Conservation (phyloP, 2,797 vertebrate genomes). For the Leptoclinus maculatus region DNA sequence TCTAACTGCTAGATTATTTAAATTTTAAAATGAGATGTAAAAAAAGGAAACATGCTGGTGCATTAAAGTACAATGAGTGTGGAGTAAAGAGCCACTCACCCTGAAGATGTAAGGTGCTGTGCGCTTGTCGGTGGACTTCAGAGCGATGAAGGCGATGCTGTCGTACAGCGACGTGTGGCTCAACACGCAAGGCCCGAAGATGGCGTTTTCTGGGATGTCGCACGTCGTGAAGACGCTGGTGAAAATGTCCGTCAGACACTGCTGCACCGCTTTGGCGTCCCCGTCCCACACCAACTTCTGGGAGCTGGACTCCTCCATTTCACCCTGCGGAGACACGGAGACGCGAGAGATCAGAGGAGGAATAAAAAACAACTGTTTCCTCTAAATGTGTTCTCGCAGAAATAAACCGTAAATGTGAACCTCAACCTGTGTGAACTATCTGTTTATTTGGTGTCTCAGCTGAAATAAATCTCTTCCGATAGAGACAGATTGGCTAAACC, state of each 20-base stretch:
- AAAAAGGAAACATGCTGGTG: not conserved
- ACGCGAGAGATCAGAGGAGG: not conserved
- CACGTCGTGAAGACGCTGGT: slow-evolving; percentile 98
- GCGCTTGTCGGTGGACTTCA: slow-evolving; percentile 97
- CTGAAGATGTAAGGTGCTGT: slow-evolving; percentile 97
- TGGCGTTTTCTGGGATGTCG: slow-evolving; percentile 96
- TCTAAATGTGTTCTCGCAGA: too few species aligned
- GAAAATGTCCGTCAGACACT: slow-evolving; percentile 98
- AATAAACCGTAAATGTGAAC: not conserved
- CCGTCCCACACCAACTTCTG: slow-evolving; percentile 93
- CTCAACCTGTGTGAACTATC: not conserved
- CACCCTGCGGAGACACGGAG: slow-evolving; percentile 23
- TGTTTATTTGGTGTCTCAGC: not conserved
- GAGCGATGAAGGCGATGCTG: slow-evolving; percentile 98
- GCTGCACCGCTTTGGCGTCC: slow-evolving; percentile 96
- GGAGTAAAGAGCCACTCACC: slow-evolving; percentile 75
- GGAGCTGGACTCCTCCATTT: slow-evolving; percentile 91
- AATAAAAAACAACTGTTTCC: not conserved
- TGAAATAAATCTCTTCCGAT: slow-evolving; percentile 55
- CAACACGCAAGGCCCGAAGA: slow-evolving; percentile 95
- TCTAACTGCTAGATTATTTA: too few species aligned
- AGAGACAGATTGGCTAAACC: slow-evolving; percentile 58
- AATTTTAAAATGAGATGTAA: not conserved
- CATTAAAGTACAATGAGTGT: not conserved
- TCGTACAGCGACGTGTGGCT: slow-evolving; percentile 98